A percentile compares a stretch with the other conserved stretches of the same genome.
phyloP scores from a whole-genome alignment of 1,140 invertebrate species.

The Cydia strobilella region DNA sequence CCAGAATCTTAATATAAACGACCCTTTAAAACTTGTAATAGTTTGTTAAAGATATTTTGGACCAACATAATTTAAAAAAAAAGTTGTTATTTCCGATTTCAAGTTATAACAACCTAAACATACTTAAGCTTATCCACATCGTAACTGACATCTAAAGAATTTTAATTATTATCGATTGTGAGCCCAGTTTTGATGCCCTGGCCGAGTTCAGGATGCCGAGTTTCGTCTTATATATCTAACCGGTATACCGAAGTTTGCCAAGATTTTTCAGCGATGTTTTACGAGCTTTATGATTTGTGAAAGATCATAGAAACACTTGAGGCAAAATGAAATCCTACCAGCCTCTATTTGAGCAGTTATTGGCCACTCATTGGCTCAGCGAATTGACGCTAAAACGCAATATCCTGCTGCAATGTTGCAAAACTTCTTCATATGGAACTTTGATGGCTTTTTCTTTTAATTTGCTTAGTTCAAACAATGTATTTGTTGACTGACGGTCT shows the following conservation, averaged over 20 bases:
- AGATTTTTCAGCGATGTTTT: constrained; percentile 19
- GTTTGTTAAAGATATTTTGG: too few relatives aligned
- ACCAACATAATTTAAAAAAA: too few relatives aligned
- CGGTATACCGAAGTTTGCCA: neutral
- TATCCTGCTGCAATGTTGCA: constrained; percentile 50
- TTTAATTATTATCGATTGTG: neutral
- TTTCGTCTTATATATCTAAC: constrained; percentile 14
- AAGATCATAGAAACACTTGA: constrained; percentile 31
- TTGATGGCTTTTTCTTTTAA: constrained; percentile 27
- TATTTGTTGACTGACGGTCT: constrained; percentile 17
- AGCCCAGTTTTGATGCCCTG: neutral
- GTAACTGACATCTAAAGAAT: neutral
- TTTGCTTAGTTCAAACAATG: constrained; percentile 28
- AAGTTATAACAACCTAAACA: too few relatives aligned
- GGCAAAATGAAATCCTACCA: constrained; percentile 60
- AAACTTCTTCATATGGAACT: constrained; percentile 32
- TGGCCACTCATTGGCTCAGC: constrained; percentile 63
- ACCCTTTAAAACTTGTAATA: too few relatives aligned
- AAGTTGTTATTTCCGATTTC: too few relatives aligned
- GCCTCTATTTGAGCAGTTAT: constrained; percentile 64
- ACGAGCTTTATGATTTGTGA: constrained; percentile 26
- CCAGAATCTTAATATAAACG: too few relatives aligned
- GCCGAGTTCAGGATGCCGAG: neutral
- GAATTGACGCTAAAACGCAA: constrained; percentile 65
- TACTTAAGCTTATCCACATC: too few relatives aligned